Percentiles rank a stretch among this genome's conserved stretches.
Conservation (phyloP, 2,888 invertebrate species). For the Oscheius onirici region DNA sequence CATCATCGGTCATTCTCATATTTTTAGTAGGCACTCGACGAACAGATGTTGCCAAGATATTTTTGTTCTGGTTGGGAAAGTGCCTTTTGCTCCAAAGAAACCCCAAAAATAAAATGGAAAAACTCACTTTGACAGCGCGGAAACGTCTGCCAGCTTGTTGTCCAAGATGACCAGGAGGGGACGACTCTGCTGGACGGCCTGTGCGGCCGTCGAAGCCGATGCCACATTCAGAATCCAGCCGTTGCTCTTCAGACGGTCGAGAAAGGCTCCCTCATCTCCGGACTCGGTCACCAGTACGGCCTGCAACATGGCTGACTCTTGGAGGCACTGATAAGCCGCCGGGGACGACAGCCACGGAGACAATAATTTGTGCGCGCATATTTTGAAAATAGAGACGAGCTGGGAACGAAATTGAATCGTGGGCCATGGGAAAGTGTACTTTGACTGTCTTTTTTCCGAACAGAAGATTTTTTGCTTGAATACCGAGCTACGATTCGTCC, state of each 20-base stretch:
- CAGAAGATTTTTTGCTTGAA: too few relatives aligned
- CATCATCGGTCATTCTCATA: too few relatives aligned
- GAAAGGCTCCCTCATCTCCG: slow-evolving; percentile 49
- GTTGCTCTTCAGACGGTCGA: slow-evolving; percentile 50
- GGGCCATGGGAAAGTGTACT: too few relatives aligned
- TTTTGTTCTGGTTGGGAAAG: background rate
- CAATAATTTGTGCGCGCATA: too few relatives aligned
- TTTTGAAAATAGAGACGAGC: background rate
- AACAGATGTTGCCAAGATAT: too few relatives aligned
- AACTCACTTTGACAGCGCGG: slow-evolving; percentile 59
- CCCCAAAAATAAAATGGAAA: background rate
- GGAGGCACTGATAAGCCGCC: slow-evolving; percentile 14
- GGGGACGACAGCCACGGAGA: too few relatives aligned
- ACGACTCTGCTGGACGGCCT: slow-evolving; percentile 50
- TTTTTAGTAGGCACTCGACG: too few relatives aligned
- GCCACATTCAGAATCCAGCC: slow-evolving; percentile 50
- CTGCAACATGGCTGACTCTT: slow-evolving; percentile 35
- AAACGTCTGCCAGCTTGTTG: slow-evolving; percentile 56
- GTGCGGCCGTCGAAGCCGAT: slow-evolving; percentile 36
- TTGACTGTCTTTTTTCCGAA: too few relatives aligned
- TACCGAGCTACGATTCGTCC: too few relatives aligned
- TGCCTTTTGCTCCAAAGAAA: too few relatives aligned
- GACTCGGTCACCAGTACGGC: slow-evolving; percentile 49
- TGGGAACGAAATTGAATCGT: background rate
- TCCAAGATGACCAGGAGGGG: slow-evolving; percentile 64